Evolutionary conservation across 2,797 vertebrate species (phyloP).

Genomic region (Serranus cabrilla): DNA sequence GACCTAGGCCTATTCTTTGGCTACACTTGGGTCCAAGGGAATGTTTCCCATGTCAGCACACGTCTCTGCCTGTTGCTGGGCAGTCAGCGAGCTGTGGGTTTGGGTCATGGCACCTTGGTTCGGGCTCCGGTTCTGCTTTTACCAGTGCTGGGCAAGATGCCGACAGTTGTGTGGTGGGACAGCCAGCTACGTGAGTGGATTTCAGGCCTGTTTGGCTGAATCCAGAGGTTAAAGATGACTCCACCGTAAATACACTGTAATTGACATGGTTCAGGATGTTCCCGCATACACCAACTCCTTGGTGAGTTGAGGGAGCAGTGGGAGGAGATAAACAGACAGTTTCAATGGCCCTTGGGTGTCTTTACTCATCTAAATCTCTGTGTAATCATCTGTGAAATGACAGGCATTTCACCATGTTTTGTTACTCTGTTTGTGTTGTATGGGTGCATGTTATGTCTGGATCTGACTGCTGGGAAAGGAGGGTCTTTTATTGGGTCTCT

Average conservation of each 20-base stretch:
- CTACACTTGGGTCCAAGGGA: slow-evolving; percentile 70
- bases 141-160: slow-evolving; percentile 65
- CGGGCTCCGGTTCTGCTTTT: slow-evolving; percentile 56
- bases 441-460: slow-evolving; percentile 70
- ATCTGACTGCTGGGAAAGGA: slow-evolving; percentile 39
- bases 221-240: slow-evolving; percentile 69
- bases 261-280: slow-evolving; percentile 71
- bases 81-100: slow-evolving; percentile 68
- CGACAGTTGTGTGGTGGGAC: slow-evolving; percentile 56
- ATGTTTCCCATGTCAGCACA: slow-evolving; percentile 77
- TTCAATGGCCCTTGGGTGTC: slow-evolving; percentile 59
- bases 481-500: slow-evolving; percentile 43
- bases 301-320: slow-evolving; percentile 59
- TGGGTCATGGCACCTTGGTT: slow-evolving; percentile 60
- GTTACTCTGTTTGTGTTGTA: slow-evolving; percentile 71
- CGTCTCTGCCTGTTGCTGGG: slow-evolving; percentile 54
- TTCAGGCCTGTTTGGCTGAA: slow-evolving; percentile 47
- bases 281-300: slow-evolving; percentile 59
- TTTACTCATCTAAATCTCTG: slow-evolving; percentile 62
- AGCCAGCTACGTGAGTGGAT: slow-evolving; percentile 54
- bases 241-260: slow-evolving; percentile 74
- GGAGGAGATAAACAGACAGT: slow-evolving; percentile 70
- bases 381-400: slow-evolving; percentile 69
- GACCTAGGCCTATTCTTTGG: slow-evolving; percentile 65
- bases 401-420: slow-evolving; percentile 64